A percentile compares a stretch with the other conserved stretches of the same genome.
These are phyloP conservation scores for Mya arenaria DNA, from an alignment of 1,140 invertebrate species.

Conservation along the genomic window DNA sequence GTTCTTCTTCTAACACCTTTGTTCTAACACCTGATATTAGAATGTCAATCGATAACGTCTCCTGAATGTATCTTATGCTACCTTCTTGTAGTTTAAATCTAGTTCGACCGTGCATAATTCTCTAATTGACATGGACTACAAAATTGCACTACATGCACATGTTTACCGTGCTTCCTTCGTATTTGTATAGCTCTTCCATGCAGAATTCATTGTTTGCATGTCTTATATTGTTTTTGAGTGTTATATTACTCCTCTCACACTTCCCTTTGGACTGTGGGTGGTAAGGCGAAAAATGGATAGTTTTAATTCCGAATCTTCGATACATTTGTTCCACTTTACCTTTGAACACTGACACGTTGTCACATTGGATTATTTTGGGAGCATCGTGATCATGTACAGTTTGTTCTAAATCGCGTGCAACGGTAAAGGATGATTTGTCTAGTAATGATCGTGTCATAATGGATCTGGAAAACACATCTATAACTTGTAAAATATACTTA, in stretches of 20 bases:
- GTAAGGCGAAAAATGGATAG: conserved; percentile 11
- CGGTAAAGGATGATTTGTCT: not conserved
- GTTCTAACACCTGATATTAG: no score
- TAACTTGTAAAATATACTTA: conserved; percentile 33
- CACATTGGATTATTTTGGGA: conserved; percentile 38
- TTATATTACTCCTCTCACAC: conserved; percentile 26
- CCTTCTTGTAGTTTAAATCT: no score
- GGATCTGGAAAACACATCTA: conserved; percentile 45
- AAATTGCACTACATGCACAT: no score
- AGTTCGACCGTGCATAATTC: no score
- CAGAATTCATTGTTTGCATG: no score
- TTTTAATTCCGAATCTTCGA: conserved; percentile 8
- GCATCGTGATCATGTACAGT: not conserved
- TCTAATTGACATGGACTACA: no score
- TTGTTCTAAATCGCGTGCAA: not conserved
- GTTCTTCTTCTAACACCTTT: no score
- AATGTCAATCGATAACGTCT: no score
- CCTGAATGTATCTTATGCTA: no score
- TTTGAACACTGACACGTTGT: conserved; percentile 25
- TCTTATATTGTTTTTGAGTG: conserved; percentile 8
- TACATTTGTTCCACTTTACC: conserved; percentile 9
- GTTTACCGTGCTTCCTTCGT: no score
- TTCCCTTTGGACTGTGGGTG: conserved; percentile 47
- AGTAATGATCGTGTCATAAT: conserved; percentile 13
- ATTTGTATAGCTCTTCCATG: no score